These are phyloP conservation scores for Porites rus DNA, from an alignment of 92 coral and sea anemone species.

Conservation along the genomic window DNA sequence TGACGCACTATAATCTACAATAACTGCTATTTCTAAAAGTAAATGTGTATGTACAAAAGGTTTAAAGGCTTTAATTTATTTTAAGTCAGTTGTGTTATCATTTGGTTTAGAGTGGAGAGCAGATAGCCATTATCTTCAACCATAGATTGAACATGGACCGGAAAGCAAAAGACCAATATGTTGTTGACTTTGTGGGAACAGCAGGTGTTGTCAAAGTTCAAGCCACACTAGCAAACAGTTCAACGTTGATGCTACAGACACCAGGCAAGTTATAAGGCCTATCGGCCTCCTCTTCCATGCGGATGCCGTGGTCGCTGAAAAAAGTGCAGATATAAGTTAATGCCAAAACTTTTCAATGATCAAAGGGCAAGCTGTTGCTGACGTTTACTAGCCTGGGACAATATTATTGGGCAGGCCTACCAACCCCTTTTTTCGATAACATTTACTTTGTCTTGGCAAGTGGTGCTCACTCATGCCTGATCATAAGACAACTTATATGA, in stretches of 20 bases:
- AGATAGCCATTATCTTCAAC: constrained; percentile 63
- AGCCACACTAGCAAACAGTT: constrained; percentile 51
- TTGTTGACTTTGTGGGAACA: constrained; percentile 67
- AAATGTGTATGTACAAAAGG: neutral
- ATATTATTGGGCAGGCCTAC: no score
- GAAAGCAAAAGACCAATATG: constrained; percentile 39
- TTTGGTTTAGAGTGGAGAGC: constrained; percentile 40
- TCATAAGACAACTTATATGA: no score
- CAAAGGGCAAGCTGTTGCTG: no score
- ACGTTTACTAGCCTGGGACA: no score
- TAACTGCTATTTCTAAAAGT: neutral
- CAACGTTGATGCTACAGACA: constrained; percentile 60
- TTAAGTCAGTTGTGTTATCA: neutral
- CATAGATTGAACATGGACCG: constrained; percentile 23
- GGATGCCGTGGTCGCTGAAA: no score
- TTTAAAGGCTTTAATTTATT: neutral
- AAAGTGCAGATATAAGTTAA: no score
- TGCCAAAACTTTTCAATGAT: no score
- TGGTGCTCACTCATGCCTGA: no score
- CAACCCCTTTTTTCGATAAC: no score
- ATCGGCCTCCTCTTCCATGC: no score
- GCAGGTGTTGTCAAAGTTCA: constrained; percentile 53
- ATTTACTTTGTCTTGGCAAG: no score
- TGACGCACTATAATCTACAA: no score
- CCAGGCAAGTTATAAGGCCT: constrained; percentile 53